Evolutionary conservation across 1,140 invertebrate species (phyloP).

Genomic region (Drosophila setifemur): DNA sequence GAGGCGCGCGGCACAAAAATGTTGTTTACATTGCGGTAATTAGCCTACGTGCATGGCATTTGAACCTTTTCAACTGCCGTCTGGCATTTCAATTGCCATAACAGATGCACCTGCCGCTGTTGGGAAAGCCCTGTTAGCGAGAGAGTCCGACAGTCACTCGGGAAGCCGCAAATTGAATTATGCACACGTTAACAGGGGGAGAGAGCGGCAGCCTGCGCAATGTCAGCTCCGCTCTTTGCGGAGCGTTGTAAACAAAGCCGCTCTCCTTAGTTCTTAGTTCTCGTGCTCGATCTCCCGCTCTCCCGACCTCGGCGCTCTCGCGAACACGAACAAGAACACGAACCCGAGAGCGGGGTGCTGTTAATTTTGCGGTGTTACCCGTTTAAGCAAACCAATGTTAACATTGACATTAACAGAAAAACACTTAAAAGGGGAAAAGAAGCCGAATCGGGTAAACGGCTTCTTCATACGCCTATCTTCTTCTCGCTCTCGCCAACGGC

Average conservation of each 20-base stretch:
- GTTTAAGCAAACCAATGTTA: no score
- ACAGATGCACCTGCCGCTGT: slow-evolving; percentile 45
- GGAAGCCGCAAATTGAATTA: slow-evolving; percentile 55
- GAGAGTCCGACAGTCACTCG: slow-evolving; percentile 35
- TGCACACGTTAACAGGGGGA: slow-evolving; percentile 42
- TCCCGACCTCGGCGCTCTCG: neutral
- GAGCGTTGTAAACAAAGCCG: slow-evolving; percentile 52
- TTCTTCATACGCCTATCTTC: no score
- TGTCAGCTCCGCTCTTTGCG: neutral
- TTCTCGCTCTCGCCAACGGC: no score
- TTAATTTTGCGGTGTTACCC: no score
- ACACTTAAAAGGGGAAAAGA: no score
- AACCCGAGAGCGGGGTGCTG: no score
- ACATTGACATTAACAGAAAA: no score
- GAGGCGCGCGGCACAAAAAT: slow-evolving; percentile 66
- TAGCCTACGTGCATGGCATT: slow-evolving; percentile 73
- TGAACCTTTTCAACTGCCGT: slow-evolving; percentile 55
- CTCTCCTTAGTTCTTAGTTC: neutral
- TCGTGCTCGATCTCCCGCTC: neutral
- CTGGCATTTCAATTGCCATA: slow-evolving; percentile 32
- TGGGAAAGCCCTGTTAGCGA: slow-evolving; percentile 26
- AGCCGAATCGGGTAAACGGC: no score
- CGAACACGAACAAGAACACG: neutral
- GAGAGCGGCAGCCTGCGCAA: slow-evolving; percentile 13
- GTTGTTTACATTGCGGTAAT: slow-evolving; percentile 76